Evolutionary conservation across 1,140 invertebrate genomes (phyloP), one percentile per base, ranked within the genome.

Genomic region (Drosophila serrata): DNA sequence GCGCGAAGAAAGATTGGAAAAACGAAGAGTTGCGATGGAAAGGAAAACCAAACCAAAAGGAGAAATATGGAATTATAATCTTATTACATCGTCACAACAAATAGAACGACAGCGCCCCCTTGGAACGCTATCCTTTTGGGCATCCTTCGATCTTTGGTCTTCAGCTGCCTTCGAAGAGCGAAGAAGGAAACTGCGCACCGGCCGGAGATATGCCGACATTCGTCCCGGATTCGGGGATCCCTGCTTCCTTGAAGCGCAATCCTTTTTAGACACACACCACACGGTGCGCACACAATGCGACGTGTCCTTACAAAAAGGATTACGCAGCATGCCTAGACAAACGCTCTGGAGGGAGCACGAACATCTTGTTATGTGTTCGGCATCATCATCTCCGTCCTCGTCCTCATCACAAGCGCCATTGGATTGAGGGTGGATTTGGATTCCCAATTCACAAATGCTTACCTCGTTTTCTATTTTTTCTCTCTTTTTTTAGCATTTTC

Each of bases 61-160:
- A 76, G 46, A 78, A 88, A 80, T 87, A 87, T 87, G 84, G 60
- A 87, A 87, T 88, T 90, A 87, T 87, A 87, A 87, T 87, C 84
- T 88, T 88, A 87, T 87, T 87, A 87, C 84, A 87, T 90, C 85
- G 80, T 90, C 85, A 88, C 85, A 87, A 87, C 85, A 87, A 87
- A 82, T 78, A 58, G 48, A 55, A 48, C 56, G 67, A 65, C 48
- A 75, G 75, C 72, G 75, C 72, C 76, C 76, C 67, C 76, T 64
- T 62, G 39, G 22, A 17, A 22, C 42, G 31, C 51, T 48, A 63
- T 73, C 65, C 72, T 79, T 74, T 78, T 78, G 58, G 79, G 68
- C 80, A 70, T 80, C 64, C 84, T 80, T 85, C 75, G 84, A 87
- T 90, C 77, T 11, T 55, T n/a, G 51, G 62, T 84, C 85, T 80